Base-by-base conservation (phyloP, 2,113 vertebrate genomes). In the Prinia subflava region DNA sequence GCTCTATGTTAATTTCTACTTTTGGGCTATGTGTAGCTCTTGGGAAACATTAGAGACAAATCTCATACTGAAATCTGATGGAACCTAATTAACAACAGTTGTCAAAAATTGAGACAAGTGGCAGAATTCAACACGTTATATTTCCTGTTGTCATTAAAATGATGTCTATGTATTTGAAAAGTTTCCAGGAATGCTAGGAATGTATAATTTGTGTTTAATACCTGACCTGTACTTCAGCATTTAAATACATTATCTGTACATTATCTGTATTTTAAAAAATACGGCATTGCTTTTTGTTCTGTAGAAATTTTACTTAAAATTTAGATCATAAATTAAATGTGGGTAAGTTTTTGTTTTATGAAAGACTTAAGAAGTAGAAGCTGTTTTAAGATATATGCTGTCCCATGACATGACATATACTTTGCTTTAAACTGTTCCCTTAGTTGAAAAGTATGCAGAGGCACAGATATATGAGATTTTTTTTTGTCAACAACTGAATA, bases 111-210 rank as follows among this genome's bases (percentile, higher is more conserved):
- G 42, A 82, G 71, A 53, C 8, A 47, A 90, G 42, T 7, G 56
- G 9, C 14, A 52, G 15, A 77, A 56, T 33, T 79, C 1, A 2
- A 35, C 5, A 6, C 1, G 1, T 42, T 46, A 37, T 1, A 21
- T 23, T 80, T 89, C 68, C 35, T 47, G 15, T 31, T 10, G 11
- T 13, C 25, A 25, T 27, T 74, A 44, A 78, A 39, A 17, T 19
- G 8, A 55, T 5, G 3, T 11, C 15, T 35, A 24, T 15, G 1
- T 11, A 56, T 83, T 74, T 87, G 20, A 69, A 10, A 39, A 6
- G 1, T 62, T 89, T 94, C 56, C 39, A 57, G 14, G 46, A 73
- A n/a, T 52, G 8, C 5, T 35, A 57, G 24, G 15, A 65, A 65
- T 42, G 4, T 37, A 21, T 41, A 60, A 39, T 42, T 49, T 76